Base-by-base conservation (phyloP, 2,113 vertebrate species). In the Syrrhaptes paradoxus region DNA sequence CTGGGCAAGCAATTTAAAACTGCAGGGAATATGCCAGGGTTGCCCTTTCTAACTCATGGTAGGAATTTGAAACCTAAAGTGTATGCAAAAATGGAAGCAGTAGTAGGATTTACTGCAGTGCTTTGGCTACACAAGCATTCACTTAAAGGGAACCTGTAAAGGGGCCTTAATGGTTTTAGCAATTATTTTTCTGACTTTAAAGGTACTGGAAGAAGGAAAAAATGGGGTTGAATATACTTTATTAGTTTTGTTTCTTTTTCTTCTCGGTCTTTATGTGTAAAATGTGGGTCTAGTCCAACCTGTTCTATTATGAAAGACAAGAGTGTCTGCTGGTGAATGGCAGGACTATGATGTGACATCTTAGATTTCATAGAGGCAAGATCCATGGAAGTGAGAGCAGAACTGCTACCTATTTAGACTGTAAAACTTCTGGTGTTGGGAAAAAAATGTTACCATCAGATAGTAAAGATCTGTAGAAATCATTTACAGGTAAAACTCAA, bases 41-140 rank as follows among this genome's bases (percentile, higher is more conserved):
- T 90, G 93, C 95, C 92, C 92, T 94, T 97, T 96, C 84, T 90
- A 57, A 84, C 70, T 88, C 62, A 87, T 29, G 49, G 70, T 3
- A 94, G 88, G 80, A 96, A 97, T 94, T 76, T 95, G 90, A 97
- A 96, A 96, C 96, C 92, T 89, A 88, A 94, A 91, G 88, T 88
- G 80, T 81, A 66, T 73, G 88, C 94, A 94, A 46, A 93, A 96
- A 96, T 95, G 95, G 95, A 96, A 96, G 95, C 93, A 91, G 80
- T 90, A 85, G 80, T 87, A 93, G 96, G 92, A 95, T 95, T 94
- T 95, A 96, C 95, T 95, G 85, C 90, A 75, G 92, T 51, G 25
- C 73, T 92, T 87, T 87, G 79, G 90, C 89, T 73, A 45, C 89
- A 92, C 82, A 67, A 72, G 59, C 52, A 10, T 80, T 84, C 38